A percentile compares a stretch with the other conserved stretches of the same genome.
phyloP scores from a whole-genome alignment of 2,113 vertebrate genomes.

The Syngnathoides biaculeatus region DNA sequence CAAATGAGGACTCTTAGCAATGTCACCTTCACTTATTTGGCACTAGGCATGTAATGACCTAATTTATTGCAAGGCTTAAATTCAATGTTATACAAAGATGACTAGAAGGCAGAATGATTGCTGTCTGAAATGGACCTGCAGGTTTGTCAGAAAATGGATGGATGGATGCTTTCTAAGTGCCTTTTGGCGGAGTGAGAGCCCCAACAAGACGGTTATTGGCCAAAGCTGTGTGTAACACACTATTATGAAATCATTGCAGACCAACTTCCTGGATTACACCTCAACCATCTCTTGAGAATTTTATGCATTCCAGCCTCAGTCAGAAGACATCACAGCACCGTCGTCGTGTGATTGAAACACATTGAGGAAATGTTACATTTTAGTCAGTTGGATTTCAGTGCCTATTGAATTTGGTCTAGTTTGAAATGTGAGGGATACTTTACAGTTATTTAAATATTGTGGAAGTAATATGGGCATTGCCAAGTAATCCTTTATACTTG shows the following conservation, averaged over 20 bases:
- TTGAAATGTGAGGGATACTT: conserved; percentile 14
- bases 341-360: background rate
- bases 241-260: conserved; percentile 18
- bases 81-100: conserved; percentile 47
- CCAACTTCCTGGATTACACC: conserved; percentile 27
- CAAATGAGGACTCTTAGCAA: conserved; percentile 37
- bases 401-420: conserved; percentile 23
- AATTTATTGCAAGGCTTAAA: conserved; percentile 41
- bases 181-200: conserved; percentile 51
- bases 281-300: conserved; percentile 60
- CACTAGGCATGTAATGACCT: conserved; percentile 17
- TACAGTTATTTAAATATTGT: background rate
- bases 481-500: conserved; percentile 10
- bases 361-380: conserved; percentile 50
- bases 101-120: conserved; percentile 20
- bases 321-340: conserved; percentile 22
- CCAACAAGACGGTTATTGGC: conserved; percentile 30
- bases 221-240: conserved; percentile 12
- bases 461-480: conserved; percentile 1
- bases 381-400: conserved; percentile 12
- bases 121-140: conserved; percentile 19
- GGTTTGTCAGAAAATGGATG: no score
- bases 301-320: conserved; percentile 52
- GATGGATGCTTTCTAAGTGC: no score
- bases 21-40: conserved; percentile 33